Evolutionary conservation across 2,797 vertebrate species (phyloP).

Genomic region (Hemitrygon akajei): DNA sequence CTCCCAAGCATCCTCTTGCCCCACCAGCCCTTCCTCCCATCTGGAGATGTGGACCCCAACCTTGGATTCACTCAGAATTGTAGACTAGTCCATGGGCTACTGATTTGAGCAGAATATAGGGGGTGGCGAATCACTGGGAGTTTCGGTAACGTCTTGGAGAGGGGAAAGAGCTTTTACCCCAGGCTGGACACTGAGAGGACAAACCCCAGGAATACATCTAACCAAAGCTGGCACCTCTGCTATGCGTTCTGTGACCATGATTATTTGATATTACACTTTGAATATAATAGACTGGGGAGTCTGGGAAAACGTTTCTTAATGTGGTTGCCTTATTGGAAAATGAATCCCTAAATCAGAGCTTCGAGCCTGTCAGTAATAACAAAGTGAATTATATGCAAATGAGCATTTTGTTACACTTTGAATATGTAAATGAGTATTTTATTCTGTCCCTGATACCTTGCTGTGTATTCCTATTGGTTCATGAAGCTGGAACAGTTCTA

Average conservation of each 20-base stretch:
- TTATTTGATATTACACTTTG: not conserved
- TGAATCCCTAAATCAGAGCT: not conserved
- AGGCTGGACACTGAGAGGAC: not conserved
- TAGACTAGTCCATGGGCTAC: not conserved
- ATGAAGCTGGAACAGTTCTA: not conserved
- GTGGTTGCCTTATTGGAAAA: not conserved
- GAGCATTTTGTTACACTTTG: not conserved
- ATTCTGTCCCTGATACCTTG: not conserved
- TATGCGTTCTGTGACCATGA: not conserved
- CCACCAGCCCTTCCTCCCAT: constrained; percentile 22
- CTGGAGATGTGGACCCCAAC: constrained; percentile 14
- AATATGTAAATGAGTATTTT: not conserved
- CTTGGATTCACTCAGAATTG: not conserved
- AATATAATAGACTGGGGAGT: not conserved
- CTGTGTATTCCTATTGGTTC: not conserved
- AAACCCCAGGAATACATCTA: not conserved
- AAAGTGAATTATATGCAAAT: not conserved
- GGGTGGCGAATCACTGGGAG: not conserved
- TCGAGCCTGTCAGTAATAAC: not conserved
- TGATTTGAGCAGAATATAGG: not conserved
- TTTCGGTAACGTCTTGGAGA: not conserved
- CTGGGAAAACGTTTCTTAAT: not conserved
- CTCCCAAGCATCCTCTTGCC: constrained; percentile 41
- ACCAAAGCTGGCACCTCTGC: not conserved
- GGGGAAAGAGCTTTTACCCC: not conserved